A percentile compares a stretch with the other conserved stretches of the same genome.
Conservation (phyloP, 2,888 invertebrate genomes). For the Mimas tiliae region DNA sequence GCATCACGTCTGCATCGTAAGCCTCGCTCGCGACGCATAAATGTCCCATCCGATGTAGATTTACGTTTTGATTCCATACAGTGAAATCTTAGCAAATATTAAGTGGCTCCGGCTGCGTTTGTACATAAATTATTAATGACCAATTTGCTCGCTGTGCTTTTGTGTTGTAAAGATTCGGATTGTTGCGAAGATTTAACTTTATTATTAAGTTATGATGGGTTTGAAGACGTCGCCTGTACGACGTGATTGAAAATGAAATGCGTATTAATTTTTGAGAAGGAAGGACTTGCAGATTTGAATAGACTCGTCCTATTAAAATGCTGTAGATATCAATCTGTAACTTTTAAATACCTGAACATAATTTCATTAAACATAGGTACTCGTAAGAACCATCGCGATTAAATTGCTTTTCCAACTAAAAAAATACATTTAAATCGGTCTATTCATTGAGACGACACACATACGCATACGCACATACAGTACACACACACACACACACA, state of each 20-base stretch:
- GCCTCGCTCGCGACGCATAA: constrained; percentile 33
- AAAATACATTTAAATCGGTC: too few species aligned
- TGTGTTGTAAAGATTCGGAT: constrained; percentile 6
- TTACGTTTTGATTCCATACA: constrained; percentile 34
- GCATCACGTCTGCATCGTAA: constrained; percentile 28
- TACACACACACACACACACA: too few species aligned
- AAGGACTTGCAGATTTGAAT: neutral
- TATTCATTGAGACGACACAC: too few species aligned
- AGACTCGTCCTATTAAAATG: neutral
- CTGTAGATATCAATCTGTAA: too few species aligned
- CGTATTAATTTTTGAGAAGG: neutral
- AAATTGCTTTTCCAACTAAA: too few species aligned
- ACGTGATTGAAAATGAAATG: neutral
- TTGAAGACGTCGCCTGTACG: neutral
- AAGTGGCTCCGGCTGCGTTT: constrained; percentile 4
- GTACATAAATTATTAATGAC: constrained; percentile 5
- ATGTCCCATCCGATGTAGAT: constrained; percentile 36
- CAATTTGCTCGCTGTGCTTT: neutral
- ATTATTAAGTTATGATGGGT: neutral
- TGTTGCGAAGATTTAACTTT: neutral
- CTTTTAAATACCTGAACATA: too few species aligned
- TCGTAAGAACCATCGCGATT: too few species aligned
- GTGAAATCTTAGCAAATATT: constrained; percentile 10
- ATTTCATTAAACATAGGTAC: too few species aligned
- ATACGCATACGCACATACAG: too few species aligned